Conservation (phyloP, 92 coral and sea anemone genomes). For the Hydrozoanthus gracilis region DNA sequence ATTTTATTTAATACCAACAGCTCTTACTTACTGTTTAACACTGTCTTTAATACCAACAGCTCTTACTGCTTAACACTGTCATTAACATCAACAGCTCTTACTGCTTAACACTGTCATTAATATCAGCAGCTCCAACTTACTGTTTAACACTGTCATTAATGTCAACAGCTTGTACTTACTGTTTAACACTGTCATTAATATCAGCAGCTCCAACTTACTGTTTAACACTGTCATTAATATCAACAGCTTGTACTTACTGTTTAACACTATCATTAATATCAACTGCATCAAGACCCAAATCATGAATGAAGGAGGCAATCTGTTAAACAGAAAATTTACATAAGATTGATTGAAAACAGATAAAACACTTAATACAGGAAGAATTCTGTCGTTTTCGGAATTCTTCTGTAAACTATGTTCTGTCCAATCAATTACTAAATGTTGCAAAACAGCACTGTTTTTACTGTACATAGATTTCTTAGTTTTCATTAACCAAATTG, state of each 20-base stretch:
- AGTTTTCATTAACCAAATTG: no score
- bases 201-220: constrained; percentile 6
- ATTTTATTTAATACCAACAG: constrained; percentile 39
- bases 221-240: constrained; percentile 26
- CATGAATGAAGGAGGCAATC: constrained; percentile 74
- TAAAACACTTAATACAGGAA: neutral
- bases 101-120: no score
- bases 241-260: constrained; percentile 53
- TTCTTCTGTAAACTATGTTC: neutral
- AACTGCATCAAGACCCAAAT: constrained; percentile 68
- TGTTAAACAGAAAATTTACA: constrained; percentile 11
- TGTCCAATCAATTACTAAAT: no score
- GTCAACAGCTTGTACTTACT: no score
- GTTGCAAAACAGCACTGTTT: no score
- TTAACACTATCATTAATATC: constrained; percentile 31
- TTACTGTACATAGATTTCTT: no score
- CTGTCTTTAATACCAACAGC: constrained; percentile 43
- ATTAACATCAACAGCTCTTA: no score
- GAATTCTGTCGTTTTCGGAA: neutral
- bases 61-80: no score
- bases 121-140: no score
- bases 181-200: no score
- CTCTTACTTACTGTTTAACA: constrained; percentile 50
- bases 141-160: no score
- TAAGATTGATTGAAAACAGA: neutral